These are phyloP conservation scores for Piprites chloris DNA, from an alignment of 2,113 vertebrate genomes.

Conservation along the genomic window DNA sequence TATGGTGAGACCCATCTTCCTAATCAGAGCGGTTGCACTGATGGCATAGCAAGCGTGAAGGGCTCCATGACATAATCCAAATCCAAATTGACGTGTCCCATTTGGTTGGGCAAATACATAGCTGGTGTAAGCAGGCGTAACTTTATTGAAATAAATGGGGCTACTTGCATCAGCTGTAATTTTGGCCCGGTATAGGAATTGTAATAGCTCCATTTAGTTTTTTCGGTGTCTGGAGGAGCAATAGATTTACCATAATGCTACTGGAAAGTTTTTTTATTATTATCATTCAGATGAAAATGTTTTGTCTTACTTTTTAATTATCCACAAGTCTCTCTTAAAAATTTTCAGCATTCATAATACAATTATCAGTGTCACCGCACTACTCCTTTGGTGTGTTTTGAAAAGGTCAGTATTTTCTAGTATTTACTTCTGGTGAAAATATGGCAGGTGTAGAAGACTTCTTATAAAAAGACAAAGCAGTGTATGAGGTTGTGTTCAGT, in stretches of 20 bases:
- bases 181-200: not conserved
- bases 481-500: not conserved
- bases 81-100: not conserved
- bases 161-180: not conserved
- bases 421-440: conserved; percentile 2
- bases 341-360: not conserved
- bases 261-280: not conserved
- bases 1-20: not conserved
- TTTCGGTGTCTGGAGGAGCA: not conserved
- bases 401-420: not conserved
- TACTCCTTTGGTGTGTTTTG: not conserved
- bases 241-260: not conserved
- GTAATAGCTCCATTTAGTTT: not conserved
- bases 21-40: not conserved
- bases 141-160: not conserved
- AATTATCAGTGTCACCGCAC: not conserved
- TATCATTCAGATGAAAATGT: not conserved
- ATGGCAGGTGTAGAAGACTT: not conserved
- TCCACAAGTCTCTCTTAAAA: not conserved
- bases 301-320: conserved; percentile 8
- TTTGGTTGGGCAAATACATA: not conserved
- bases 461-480: not conserved
- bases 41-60: not conserved
- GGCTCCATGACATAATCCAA: not conserved
- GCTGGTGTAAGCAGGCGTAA: not conserved